Percentiles rank a stretch among this genome's conserved stretches.
Conservation (phyloP, 2,797 vertebrate genomes). For the Silurus aristotelis region DNA sequence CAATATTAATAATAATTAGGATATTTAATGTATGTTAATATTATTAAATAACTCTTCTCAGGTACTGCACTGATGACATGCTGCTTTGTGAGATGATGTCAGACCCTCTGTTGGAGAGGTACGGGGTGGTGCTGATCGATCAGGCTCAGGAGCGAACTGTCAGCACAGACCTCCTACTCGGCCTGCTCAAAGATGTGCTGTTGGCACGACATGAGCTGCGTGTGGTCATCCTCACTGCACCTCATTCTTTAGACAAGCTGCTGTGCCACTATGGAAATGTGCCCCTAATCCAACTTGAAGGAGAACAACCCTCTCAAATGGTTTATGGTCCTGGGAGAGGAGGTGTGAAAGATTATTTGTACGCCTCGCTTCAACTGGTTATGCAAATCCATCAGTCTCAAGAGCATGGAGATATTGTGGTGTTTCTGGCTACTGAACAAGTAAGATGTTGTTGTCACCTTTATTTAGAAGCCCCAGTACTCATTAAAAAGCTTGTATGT, state of each 20-base stretch:
- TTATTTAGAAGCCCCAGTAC: not conserved
- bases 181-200: conserved; percentile 82
- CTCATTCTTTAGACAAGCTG: conserved; percentile 67
- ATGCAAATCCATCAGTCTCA: conserved; percentile 83
- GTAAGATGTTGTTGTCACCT: conserved; percentile 62
- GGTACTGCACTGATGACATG: conserved; percentile 85
- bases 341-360: conserved; percentile 72
- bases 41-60: conserved; percentile 53
- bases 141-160: conserved; percentile 83
- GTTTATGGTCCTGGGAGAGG: conserved; percentile 74
- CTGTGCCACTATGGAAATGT: conserved; percentile 66
- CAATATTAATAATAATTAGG: not conserved
- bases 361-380: conserved; percentile 77
- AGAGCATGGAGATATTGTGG: conserved; percentile 77
- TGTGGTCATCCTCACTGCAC: conserved; percentile 77
- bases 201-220: conserved; percentile 79
- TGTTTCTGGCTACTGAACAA: conserved; percentile 84
- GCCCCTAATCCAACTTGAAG: conserved; percentile 71
- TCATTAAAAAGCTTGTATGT: not conserved
- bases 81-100: conserved; percentile 91
- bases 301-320: conserved; percentile 62
- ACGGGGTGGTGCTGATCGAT: conserved; percentile 81
- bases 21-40: not conserved
- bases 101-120: conserved; percentile 79
- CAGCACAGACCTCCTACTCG: conserved; percentile 81